Percentiles rank a stretch among this genome's conserved stretches.
These are phyloP conservation scores for Noturus placidus DNA, from an alignment of 2,113 vertebrate genomes.

Conservation along the genomic window DNA sequence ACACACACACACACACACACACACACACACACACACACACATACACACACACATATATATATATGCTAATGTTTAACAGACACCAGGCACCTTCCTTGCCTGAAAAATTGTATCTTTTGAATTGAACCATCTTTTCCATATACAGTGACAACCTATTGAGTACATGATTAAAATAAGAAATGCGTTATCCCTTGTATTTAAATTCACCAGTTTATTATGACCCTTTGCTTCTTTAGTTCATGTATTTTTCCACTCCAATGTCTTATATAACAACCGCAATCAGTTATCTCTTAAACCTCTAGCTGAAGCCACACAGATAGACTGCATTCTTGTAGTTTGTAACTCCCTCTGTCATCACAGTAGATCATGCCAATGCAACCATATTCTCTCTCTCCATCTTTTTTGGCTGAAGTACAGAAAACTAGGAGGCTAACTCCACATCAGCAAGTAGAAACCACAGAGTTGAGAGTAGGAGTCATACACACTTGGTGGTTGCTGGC, in stretches of 20 bases:
- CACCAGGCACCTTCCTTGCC: neutral
- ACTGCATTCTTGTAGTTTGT: conserved; percentile 34
- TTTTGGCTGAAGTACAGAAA: conserved; percentile 26
- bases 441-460: conserved; percentile 22
- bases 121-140: neutral
- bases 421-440: neutral
- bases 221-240: neutral
- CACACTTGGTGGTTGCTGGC: neutral
- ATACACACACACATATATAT: no score
- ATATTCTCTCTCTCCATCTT: conserved; percentile 14
- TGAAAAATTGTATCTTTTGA: neutral
- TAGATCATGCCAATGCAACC: neutral
- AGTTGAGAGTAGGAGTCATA: conserved; percentile 32
- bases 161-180: neutral
- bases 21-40: no score
- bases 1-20: no score
- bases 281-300: conserved; percentile 28
- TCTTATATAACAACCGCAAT: conserved; percentile 32
- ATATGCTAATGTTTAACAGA: neutral
- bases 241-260: conserved; percentile 26
- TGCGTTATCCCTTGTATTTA: neutral
- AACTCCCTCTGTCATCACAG: conserved; percentile 44
- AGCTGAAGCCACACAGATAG: conserved; percentile 18
- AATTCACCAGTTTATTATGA: conserved; percentile 16
- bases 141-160: neutral